phyloP scores from a whole-genome alignment of 2,113 vertebrate genomes.

The Columba janthina region DNA sequence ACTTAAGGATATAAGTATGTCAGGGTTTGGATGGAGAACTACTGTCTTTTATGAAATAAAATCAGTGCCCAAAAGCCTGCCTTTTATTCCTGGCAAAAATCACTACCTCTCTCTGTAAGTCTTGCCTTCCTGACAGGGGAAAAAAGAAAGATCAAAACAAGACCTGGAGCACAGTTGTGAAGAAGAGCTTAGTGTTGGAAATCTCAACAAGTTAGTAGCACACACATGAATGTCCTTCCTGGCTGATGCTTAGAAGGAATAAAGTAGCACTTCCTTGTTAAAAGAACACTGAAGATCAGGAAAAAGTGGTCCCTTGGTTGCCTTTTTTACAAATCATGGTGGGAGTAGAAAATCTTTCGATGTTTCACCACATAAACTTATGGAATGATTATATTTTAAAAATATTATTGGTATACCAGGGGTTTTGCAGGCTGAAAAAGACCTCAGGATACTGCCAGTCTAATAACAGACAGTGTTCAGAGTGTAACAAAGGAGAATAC shows the following conservation, averaged over 20 bases:
- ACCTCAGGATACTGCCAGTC: neutral
- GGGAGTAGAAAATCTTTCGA: neutral
- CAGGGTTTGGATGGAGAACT: neutral
- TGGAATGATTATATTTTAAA: neutral
- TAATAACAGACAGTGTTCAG: neutral
- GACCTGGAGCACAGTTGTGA: neutral
- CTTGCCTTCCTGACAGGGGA: neutral
- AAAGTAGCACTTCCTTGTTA: neutral
- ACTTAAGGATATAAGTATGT: neutral
- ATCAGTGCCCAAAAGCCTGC: neutral
- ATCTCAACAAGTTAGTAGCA: neutral
- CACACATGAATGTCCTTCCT: neutral
- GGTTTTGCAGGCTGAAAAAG: neutral
- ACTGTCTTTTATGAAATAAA: neutral
- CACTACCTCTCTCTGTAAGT: neutral
- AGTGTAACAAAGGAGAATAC: neutral
- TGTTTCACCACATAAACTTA: neutral
- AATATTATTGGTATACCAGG: neutral
- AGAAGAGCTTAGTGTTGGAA: neutral
- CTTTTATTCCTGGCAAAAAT: neutral
- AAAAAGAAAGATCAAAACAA: neutral
- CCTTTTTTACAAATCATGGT: neutral
- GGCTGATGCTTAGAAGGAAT: neutral
- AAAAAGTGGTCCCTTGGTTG: neutral
- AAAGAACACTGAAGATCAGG: neutral